Base-by-base conservation (phyloP, 1,140 invertebrate genomes). In the Leptonema lineaticorne region DNA sequence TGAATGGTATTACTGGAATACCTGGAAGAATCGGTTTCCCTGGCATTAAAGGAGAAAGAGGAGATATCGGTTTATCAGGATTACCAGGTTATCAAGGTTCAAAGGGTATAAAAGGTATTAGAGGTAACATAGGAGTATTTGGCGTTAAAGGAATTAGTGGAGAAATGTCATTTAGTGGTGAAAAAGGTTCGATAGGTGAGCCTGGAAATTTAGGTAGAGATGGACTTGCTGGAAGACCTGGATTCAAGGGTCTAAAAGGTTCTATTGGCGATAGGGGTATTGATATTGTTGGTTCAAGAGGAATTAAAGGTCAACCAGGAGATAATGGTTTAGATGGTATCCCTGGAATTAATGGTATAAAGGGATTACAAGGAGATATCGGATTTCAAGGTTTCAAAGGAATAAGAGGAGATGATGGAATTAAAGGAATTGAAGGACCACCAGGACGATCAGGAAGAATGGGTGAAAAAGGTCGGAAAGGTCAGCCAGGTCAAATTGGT, bases 1-100 rank as follows among this genome's bases (percentile, higher is more conserved):
- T 75, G 6, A 74, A 74, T n/a, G 86, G 86, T 2, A 73, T 77
- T 20, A 71, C 79, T 9, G 86, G 86, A 30, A 69, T 74, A 63
- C 74, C 81, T 30, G 89, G 89, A 27, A 16, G 57, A 0, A 63
- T 75, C 0, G 89, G 89, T 8, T 27, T 56, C 0, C 78, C 83
- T 65, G 89, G 89, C 57, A 63, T 72, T 2, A 82, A 81, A 74
- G 91, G 91, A 69, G 76, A 80, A 33, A 79, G 75, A 30, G 87
- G 87, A 5, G 78, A 81, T 14, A 74, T 72, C 9, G 87, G 87
- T 16, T 79, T 78, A 53, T 73, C 79, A 24, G 87, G 87, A 4
- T 26, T 14, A 3, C 53, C 68, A 14, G 78, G 85, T 20, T 8
- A 58, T 20, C 60, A 74, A 24, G 80, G 78, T 18, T 20, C 64